Conservation (phyloP, 2,797 vertebrate genomes). For the Ctenochaetus hawaiiensis region DNA sequence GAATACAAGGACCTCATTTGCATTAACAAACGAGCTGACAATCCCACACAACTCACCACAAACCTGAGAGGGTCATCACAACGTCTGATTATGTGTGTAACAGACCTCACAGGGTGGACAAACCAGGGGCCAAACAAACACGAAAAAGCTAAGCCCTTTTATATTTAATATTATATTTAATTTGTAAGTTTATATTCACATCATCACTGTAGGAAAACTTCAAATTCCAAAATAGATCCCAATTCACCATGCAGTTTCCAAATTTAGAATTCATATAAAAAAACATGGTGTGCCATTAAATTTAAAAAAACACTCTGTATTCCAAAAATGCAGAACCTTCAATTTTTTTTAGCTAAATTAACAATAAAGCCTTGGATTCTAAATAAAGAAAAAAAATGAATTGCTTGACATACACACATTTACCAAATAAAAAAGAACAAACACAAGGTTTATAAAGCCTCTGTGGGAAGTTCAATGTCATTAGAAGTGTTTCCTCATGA, state of each 20-base stretch:
- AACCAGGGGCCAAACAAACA: too few species aligned
- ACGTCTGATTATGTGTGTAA: too few species aligned
- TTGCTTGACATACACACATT: slow-evolving; percentile 2
- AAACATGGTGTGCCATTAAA: background rate
- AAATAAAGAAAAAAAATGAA: slow-evolving; percentile 5
- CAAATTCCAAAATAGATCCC: background rate
- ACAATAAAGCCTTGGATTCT: background rate
- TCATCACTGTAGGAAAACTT: background rate
- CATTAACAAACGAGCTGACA: too few species aligned
- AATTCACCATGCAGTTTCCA: background rate
- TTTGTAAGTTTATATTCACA: background rate
- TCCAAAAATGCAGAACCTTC: background rate
- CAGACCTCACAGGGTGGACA: too few species aligned
- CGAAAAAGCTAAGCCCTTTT: too few species aligned
- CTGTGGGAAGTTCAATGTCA: slow-evolving; percentile 60
- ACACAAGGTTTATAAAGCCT: slow-evolving; percentile 43
- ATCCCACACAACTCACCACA: too few species aligned
- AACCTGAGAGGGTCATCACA: too few species aligned
- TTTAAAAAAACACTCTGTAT: background rate
- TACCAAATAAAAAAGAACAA: slow-evolving; percentile 25
- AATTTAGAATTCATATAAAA: background rate
- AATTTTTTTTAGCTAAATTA: background rate
- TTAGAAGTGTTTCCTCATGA: slow-evolving; percentile 67
- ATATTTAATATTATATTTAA: too few species aligned
- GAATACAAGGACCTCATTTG: too few species aligned